These are phyloP conservation scores for Aphidius ervi DNA, from an alignment of 1,140 invertebrate species.

Conservation along the genomic window DNA sequence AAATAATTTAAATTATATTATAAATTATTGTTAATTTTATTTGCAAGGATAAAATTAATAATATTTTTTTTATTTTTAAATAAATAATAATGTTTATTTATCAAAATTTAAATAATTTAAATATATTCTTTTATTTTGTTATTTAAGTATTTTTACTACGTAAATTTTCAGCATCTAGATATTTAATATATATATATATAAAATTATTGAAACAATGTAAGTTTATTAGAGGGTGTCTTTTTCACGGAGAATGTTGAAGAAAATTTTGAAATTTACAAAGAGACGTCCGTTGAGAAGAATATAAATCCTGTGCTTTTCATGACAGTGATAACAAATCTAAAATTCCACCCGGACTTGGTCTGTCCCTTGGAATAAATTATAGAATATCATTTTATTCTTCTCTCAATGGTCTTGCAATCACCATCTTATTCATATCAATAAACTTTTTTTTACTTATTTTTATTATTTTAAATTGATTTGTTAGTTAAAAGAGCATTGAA, in stretches of 20 bases:
- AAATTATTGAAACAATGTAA: constrained; percentile 44
- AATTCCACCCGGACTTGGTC: constrained; percentile 17
- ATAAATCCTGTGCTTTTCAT: constrained; percentile 37
- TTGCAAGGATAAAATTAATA: no score
- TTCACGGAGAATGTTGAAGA: neutral
- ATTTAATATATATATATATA: neutral
- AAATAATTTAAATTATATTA: no score
- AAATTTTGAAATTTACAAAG: constrained; percentile 1
- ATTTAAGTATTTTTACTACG: no score
- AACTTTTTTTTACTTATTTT: constrained; percentile 13
- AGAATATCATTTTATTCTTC: constrained; percentile 28
- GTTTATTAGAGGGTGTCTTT: constrained; percentile 33
- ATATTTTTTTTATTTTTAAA: no score
- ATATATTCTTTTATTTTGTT: no score
- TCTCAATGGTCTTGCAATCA: constrained; percentile 41
- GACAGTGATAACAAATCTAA: constrained; percentile 18
- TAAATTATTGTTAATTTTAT: no score
- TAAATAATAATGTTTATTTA: no score
- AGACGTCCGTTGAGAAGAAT: constrained; percentile 30
- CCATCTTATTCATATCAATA: constrained; percentile 40
- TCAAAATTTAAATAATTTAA: no score
- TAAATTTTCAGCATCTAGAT: neutral
- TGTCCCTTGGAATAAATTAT: constrained; percentile 40
- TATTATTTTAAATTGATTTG: constrained; percentile 9
- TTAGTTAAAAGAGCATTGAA: neutral